Evolutionary conservation across 2,797 vertebrate genomes (phyloP).

Genomic region (Austrolebias charrua): DNA sequence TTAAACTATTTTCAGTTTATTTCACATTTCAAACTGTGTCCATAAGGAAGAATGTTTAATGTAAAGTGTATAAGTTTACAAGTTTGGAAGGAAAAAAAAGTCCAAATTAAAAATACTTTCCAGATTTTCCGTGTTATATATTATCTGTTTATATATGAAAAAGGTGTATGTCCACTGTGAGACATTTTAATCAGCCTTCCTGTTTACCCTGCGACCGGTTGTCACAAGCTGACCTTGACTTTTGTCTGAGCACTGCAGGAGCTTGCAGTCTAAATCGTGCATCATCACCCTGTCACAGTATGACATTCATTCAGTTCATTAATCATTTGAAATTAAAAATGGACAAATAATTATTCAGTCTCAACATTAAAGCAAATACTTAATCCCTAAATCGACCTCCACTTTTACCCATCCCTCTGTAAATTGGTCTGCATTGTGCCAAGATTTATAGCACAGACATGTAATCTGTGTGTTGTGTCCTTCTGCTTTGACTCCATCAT

Average conservation of each 20-base stretch:
- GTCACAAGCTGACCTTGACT: conserved; percentile 34
- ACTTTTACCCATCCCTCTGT: conserved; percentile 8
- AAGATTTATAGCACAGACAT: conserved; percentile 12
- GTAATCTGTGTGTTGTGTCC: conserved; percentile 31
- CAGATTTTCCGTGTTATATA: not conserved
- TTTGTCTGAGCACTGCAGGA: not conserved
- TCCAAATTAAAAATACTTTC: not conserved
- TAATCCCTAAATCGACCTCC: not conserved
- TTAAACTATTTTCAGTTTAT: too few relatives aligned
- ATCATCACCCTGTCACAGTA: not conserved
- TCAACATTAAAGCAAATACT: conserved; percentile 10
- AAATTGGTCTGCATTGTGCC: conserved; percentile 24
- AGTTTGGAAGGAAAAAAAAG: too few relatives aligned
- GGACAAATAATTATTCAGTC: not conserved
- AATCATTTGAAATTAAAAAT: conserved; percentile 18
- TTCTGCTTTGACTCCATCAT: conserved; percentile 19
- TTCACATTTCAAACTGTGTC: too few relatives aligned
- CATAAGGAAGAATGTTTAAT: too few relatives aligned
- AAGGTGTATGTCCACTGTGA: not conserved
- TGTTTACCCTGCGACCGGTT: not conserved
- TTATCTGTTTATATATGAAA: not conserved
- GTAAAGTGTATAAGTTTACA: too few relatives aligned
- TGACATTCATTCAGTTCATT: conserved; percentile 18
- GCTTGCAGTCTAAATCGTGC: not conserved
- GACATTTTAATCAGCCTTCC: conserved; percentile 9